Conservation (phyloP, 1,140 invertebrate genomes). For the Caenorhabditis tropicalis region DNA sequence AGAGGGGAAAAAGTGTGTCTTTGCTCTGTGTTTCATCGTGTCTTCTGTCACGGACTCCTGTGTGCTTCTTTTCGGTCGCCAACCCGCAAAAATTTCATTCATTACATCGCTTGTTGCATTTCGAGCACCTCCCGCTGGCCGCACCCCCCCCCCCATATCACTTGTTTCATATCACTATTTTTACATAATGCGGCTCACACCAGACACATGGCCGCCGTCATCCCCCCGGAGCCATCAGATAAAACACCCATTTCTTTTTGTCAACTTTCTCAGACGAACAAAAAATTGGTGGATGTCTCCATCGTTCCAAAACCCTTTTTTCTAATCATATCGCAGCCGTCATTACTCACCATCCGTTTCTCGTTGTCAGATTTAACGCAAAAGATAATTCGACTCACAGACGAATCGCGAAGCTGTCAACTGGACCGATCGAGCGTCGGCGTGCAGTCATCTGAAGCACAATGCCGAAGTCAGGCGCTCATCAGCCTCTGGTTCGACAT, state of each 20-base stretch:
- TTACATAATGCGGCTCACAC: conserved; percentile 30
- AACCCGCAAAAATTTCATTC: conserved; percentile 40
- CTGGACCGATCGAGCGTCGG: neutral
- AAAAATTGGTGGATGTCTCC: neutral
- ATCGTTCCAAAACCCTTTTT: neutral
- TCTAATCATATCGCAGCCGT: conserved; percentile 24
- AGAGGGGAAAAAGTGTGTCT: conserved; percentile 24
- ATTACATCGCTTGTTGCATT: conserved; percentile 45
- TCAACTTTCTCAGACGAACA: conserved; percentile 35
- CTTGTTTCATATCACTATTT: conserved; percentile 43
- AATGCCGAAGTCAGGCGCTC: conserved; percentile 31
- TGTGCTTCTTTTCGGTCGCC: conserved; percentile 36
- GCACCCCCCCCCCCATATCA: conserved; percentile 10
- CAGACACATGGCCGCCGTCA: conserved; percentile 29
- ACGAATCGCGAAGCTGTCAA: neutral
- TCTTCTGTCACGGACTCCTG: conserved; percentile 29
- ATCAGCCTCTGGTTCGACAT: conserved; percentile 34
- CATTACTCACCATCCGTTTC: neutral
- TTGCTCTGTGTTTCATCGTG: conserved; percentile 27
- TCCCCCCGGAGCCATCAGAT: conserved; percentile 30
- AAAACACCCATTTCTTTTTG: neutral
- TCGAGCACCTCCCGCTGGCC: conserved; percentile 31
- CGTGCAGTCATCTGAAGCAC: conserved; percentile 34
- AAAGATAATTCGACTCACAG: too few relatives aligned
- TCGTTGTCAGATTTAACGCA: too few relatives aligned